Evolutionary conservation across 2,888 invertebrate genomes (phyloP), one percentile per base, ranked within the genome.

Genomic region (Ennomos erosarius): DNA sequence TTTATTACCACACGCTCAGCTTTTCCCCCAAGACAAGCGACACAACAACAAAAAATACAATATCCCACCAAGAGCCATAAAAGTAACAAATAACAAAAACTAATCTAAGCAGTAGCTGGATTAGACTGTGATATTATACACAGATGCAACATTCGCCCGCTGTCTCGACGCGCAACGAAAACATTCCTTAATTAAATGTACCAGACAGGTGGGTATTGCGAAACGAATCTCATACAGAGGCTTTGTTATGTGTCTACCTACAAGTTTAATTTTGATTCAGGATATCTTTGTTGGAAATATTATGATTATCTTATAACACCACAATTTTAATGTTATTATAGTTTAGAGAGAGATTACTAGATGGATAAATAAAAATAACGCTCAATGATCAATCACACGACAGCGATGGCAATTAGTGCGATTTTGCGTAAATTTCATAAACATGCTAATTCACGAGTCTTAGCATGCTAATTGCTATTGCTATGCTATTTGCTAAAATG

Each of bases 141-240:
- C 70, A 74, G 78, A 74, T 76, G 74, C 75, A 77, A 79, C 77
- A 76, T 77, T 74, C 68, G 69, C 68, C 71, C 72, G 68, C 65
- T 70, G 76, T 72, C 74, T 72, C 69, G 60, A 65, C 70, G 68
- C 70, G 72, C 69, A 59, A 70, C 78, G 76, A 81, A 84, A 85
- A 85, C 82, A 83, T 80, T 74, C 78, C 81, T 85, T 86, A 86
- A 86, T 86, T 86, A 85, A 86, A 85, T 85, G 77, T 81, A 72
- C 73, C 70, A 64, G 82, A 80, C 84, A 85, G 85, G 85, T 85
- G 79, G 78, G 37, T 57, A 46, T 44, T 74, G 73, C 75, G 67
- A 70, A 67, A 72, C 70, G 76, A 83, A 82, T 85, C 81, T 84
- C 84, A 85, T 84, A 84, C 75, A 77, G 40, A 49, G 54, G 12